Evolutionary conservation across 2,888 invertebrate species (phyloP), one percentile per base, ranked within the genome.

Genomic region (Napeogenes inachia): DNA sequence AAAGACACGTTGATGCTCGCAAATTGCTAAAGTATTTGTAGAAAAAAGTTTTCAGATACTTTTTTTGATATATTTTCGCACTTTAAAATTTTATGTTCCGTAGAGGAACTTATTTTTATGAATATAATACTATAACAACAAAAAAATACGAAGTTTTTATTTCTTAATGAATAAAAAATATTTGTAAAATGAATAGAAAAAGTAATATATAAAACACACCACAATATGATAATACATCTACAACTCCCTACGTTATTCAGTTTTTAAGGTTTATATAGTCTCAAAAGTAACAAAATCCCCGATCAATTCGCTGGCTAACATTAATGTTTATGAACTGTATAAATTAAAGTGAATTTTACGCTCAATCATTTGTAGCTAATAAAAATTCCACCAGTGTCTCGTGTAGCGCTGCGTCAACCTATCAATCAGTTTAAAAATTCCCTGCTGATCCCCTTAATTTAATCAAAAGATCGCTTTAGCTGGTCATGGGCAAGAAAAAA

Each of bases 391-490:
- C 69, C 79, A 74, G 79, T 83, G 82, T 84, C 80, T 81, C 79
- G 81, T 83, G 84, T 87, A 88, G 85, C 82, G 85, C 87, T 87
- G 84, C 85, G 88, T 88, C 86, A 87, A 87, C 85, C 88, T 84
- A 88, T 87, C 87, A 87, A 88, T 89, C 89, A 90, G 83, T 85
- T 86, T 87, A 87, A 86, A 89, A 87, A 88, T 89, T 86, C 87
- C 82, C 82, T 69, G 82, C 81, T 87, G 87, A 88, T 86, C 87
- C 87, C 89, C 85, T 84, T 87, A 88, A 89, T 90, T 89, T 89
- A 89, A 90, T 90, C 90, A 88, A 89, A 88, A 88, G 85, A 87
- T 87, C 87, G 88, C 85, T 89, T 85, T 76, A 79, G 86, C 84
- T 80, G 83, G 84, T 84, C 85, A 80, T 78, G 86, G 80, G 76